phyloP scores from a whole-genome alignment of 2,888 invertebrate genomes.

The Trissonchulus sp. region DNA sequence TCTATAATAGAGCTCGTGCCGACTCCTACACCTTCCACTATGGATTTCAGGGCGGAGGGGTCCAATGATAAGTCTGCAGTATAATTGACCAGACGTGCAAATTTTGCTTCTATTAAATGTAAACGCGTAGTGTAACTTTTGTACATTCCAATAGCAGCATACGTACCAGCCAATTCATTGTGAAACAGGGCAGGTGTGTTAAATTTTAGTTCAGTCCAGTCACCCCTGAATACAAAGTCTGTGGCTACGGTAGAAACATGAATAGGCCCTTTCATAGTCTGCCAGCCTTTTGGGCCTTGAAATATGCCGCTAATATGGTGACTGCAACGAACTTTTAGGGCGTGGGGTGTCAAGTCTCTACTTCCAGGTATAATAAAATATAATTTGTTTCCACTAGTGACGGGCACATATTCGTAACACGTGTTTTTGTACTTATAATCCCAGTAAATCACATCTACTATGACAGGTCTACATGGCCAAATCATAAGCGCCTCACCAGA shows the following conservation, averaged over 20 bases:
- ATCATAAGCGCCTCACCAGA: slow-evolving; percentile 26
- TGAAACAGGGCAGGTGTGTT: neutral
- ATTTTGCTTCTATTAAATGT: neutral
- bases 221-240: neutral
- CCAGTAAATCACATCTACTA: slow-evolving; percentile 11
- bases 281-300: neutral
- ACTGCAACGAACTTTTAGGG: slow-evolving; percentile 9
- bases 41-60: neutral
- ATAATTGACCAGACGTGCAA: neutral
- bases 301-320: slow-evolving; percentile 19
- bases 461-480: neutral
- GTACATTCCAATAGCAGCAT: neutral
- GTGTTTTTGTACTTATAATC: slow-evolving; percentile 7
- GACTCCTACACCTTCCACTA: neutral
- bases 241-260: neutral
- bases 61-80: neutral
- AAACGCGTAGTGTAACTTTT: neutral
- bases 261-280: neutral
- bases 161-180: neutral
- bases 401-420: slow-evolving; percentile 23
- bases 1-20: neutral
- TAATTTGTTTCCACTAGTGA: neutral
- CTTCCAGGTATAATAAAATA: slow-evolving; percentile 19
- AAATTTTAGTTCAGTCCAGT: neutral
- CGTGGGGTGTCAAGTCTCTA: neutral